Evolutionary conservation across 2,888 invertebrate genomes (phyloP).

Genomic region (Brachypterus glaber): DNA sequence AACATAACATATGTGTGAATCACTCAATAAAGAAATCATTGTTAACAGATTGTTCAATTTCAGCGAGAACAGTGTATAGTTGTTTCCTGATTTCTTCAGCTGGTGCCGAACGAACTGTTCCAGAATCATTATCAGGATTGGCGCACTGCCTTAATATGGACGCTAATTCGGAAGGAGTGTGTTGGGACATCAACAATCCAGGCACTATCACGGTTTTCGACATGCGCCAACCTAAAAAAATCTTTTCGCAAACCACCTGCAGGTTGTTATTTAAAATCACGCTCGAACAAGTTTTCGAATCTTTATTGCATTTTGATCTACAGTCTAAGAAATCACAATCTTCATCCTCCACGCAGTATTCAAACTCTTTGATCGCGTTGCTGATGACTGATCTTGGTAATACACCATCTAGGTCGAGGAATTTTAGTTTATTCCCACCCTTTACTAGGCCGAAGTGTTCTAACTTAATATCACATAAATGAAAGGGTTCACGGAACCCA

Average conservation of each 20-base stretch:
- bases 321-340: slow-evolving; percentile 64
- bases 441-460: slow-evolving; percentile 52
- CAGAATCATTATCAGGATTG: slow-evolving; percentile 43
- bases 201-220: slow-evolving; percentile 52
- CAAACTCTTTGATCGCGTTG: slow-evolving; percentile 38
- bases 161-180: slow-evolving; percentile 49
- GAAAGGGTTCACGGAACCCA: slow-evolving; percentile 50
- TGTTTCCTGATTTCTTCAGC: slow-evolving; percentile 43
- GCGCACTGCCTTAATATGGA: slow-evolving; percentile 51
- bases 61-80: slow-evolving; percentile 45
- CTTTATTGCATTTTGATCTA: slow-evolving; percentile 49
- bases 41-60: slow-evolving; percentile 39
- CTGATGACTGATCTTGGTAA: slow-evolving; percentile 48
- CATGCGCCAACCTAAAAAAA: slow-evolving; percentile 55
- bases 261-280: slow-evolving; percentile 55
- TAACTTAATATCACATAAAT: slow-evolving; percentile 59
- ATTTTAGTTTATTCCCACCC: slow-evolving; percentile 46
- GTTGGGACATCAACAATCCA: slow-evolving; percentile 50
- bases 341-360: slow-evolving; percentile 46
- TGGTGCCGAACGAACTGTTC: slow-evolving; percentile 42
- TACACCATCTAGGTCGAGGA: slow-evolving; percentile 54
- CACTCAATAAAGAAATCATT: slow-evolving; percentile 30
- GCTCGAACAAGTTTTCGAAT: slow-evolving; percentile 45
- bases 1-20: slow-evolving; percentile 12
- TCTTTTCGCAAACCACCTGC: slow-evolving; percentile 57